phyloP scores from a whole-genome alignment of 2,797 vertebrate species.

The Aphelocoma californica region DNA sequence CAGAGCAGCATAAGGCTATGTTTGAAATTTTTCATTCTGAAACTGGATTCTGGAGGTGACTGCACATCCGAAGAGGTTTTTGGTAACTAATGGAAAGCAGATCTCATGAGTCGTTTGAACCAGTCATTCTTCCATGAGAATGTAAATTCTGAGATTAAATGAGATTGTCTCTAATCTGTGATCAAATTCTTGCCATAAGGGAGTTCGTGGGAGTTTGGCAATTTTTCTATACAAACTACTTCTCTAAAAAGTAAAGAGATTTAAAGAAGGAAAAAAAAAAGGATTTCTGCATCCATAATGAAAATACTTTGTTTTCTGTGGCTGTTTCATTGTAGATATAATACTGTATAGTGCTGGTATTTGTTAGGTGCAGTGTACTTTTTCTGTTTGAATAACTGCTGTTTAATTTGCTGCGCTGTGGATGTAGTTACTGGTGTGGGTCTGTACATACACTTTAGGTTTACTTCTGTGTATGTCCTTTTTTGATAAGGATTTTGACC shows the following conservation, averaged over 20 bases:
- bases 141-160: neutral
- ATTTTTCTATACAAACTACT: neutral
- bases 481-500: neutral
- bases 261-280: neutral
- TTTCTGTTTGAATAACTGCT: neutral
- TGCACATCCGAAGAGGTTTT: neutral
- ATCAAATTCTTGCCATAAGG: neutral
- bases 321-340: neutral
- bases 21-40: neutral
- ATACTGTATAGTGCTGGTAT: neutral
- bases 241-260: neutral
- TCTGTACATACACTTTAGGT: neutral
- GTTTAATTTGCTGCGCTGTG: neutral
- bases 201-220: neutral
- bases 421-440: neutral
- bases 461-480: neutral
- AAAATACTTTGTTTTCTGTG: neutral
- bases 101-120: neutral
- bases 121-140: neutral
- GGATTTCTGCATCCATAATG: neutral
- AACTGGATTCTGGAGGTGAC: neutral
- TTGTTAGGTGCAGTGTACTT: neutral
- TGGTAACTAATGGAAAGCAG: neutral
- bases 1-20: neutral
- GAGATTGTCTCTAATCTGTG: neutral